These are phyloP conservation scores for Bothrops jararaca DNA, from an alignment of 2,113 vertebrate species.

Conservation along the genomic window DNA sequence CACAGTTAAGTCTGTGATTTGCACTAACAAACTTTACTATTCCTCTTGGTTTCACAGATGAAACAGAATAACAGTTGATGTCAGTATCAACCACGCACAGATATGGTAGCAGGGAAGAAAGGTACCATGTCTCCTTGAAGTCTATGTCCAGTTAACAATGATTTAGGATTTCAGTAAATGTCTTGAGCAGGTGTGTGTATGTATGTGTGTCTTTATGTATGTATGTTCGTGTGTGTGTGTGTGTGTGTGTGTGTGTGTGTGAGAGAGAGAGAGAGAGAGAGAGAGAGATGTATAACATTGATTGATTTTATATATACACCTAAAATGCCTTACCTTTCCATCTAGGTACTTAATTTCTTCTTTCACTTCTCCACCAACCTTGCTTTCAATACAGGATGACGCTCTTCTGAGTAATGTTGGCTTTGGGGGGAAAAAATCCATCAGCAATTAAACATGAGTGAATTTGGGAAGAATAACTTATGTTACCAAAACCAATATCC, in stretches of 20 bases:
- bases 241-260: too few species aligned
- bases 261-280: not conserved
- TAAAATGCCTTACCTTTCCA: slow-evolving; percentile 62
- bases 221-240: not conserved
- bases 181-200: not conserved
- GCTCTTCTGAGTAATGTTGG: slow-evolving; percentile 39
- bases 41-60: not conserved
- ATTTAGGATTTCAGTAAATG: not conserved
- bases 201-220: too few species aligned
- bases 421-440: slow-evolving; percentile 32
- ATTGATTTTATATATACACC: not conserved
- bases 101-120: not conserved
- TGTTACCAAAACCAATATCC: not conserved
- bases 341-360: slow-evolving; percentile 65
- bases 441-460: not conserved
- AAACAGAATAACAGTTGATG: not conserved
- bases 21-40: not conserved
- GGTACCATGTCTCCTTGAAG: not conserved
- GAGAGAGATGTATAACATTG: too few species aligned
- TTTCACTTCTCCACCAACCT: slow-evolving; percentile 42
- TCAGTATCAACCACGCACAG: not conserved
- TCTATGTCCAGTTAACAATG: not conserved
- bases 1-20: not conserved
- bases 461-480: not conserved
- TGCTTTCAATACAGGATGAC: slow-evolving; percentile 11